A percentile compares a stretch with the other conserved stretches of the same genome.
Conservation (phyloP, 2,888 invertebrate species). For the Polyommatus icarus region DNA sequence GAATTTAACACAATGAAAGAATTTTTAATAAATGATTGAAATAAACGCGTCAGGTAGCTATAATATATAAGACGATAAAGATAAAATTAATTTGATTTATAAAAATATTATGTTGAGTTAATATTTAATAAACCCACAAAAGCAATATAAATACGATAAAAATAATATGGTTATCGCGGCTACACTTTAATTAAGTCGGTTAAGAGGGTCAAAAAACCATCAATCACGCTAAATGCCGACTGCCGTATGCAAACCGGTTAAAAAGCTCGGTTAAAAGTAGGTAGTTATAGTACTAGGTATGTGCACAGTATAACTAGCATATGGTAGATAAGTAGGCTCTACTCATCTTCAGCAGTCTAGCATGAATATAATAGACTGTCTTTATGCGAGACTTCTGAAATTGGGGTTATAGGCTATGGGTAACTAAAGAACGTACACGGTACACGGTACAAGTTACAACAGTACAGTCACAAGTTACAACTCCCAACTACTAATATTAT, state of each 20-base stretch:
- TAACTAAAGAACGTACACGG: no score
- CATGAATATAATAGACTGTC: no score
- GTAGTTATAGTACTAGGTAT: not conserved
- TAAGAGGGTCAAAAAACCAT: slow-evolving; percentile 24
- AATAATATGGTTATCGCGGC: slow-evolving; percentile 4
- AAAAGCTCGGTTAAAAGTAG: not conserved
- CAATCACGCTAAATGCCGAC: slow-evolving; percentile 5
- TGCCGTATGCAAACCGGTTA: not conserved
- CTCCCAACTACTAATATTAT: no score
- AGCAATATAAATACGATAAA: slow-evolving; percentile 6
- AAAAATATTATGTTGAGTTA: not conserved
- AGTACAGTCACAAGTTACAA: no score
- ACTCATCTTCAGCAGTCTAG: no score
- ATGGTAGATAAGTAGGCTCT: no score
- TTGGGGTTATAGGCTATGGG: no score
- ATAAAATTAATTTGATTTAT: not conserved
- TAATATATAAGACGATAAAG: not conserved
- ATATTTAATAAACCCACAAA: not conserved
- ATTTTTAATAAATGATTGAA: not conserved
- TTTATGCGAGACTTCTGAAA: no score
- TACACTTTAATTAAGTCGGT: slow-evolving; percentile 19
- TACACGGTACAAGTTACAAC: no score
- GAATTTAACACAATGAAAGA: not conserved
- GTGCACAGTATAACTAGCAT: no score
- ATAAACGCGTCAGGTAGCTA: no score